Evolutionary conservation across 64 coral and sea anemone species (phyloP).

Genomic region (Stylophora pistillata): DNA sequence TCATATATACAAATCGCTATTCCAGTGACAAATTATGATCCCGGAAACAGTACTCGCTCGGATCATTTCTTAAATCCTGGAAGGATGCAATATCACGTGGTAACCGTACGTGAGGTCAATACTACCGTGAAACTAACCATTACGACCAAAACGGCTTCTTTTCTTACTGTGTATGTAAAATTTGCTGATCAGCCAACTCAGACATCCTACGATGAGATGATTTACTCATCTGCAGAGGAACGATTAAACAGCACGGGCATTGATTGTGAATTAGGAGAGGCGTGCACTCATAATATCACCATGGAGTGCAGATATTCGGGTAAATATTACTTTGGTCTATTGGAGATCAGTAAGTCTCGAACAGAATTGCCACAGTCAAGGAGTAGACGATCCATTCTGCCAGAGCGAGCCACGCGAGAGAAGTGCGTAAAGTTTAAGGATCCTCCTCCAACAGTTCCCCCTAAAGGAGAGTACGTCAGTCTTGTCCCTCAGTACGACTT

Average conservation of each 20-base stretch:
- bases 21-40: background rate
- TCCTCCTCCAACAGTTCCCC: conserved; percentile 42
- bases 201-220: background rate
- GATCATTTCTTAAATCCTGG: background rate
- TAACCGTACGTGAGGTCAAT: background rate
- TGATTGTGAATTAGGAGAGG: background rate
- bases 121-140: background rate
- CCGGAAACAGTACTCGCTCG: background rate
- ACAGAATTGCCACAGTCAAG: background rate
- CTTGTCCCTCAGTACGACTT: conserved; percentile 53
- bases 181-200: background rate
- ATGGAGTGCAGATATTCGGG: background rate
- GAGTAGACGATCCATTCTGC: background rate
- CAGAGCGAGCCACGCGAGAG: background rate
- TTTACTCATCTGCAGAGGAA: background rate
- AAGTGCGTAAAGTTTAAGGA: conserved; percentile 70
- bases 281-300: background rate
- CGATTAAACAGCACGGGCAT: background rate
- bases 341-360: too few species aligned
- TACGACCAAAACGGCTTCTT: background rate
- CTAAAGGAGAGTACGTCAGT: background rate
- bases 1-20: background rate
- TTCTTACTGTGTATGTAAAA: background rate
- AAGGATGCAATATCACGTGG: background rate
- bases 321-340: background rate